Evolutionary conservation across 2,888 invertebrate species (phyloP).

Genomic region (Ophonus ardosiacus): DNA sequence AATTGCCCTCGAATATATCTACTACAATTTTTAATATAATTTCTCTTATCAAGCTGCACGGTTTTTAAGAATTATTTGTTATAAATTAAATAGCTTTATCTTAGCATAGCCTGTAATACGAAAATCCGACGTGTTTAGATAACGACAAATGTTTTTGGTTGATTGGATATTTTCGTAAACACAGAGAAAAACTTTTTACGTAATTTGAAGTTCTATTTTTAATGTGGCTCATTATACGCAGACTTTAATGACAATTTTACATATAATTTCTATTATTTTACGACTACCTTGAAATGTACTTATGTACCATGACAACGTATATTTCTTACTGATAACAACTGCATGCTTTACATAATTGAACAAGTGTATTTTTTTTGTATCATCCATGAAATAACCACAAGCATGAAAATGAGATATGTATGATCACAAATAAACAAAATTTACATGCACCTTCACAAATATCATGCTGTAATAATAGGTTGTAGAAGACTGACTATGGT

Average conservation of each 20-base stretch:
- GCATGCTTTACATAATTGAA: neutral
- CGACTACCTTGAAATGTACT: slow-evolving; percentile 6
- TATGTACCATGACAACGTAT: slow-evolving; percentile 10
- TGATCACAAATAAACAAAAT: neutral
- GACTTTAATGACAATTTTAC: neutral
- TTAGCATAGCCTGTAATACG: too few relatives aligned
- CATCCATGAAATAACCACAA: neutral
- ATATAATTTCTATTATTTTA: slow-evolving; percentile 9
- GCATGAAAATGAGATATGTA: neutral
- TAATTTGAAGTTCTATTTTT: neutral
- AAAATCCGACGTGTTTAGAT: too few relatives aligned
- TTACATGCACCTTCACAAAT: slow-evolving; percentile 35
- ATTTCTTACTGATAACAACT: slow-evolving; percentile 13
- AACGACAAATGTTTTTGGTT: too few relatives aligned
- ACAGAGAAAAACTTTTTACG: neutral
- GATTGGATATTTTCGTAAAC: neutral
- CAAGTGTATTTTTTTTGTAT: neutral
- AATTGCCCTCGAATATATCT: too few relatives aligned
- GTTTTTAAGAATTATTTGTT: too few relatives aligned
- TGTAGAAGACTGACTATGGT: neutral
- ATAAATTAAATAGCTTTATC: too few relatives aligned
- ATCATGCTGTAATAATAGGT: slow-evolving; percentile 37
- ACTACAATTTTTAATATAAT: too few relatives aligned
- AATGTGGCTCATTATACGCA: neutral
- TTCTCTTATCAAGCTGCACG: too few relatives aligned